phyloP scores from a whole-genome alignment of 2,113 vertebrate genomes.

The Genyomyrus donnyi region DNA sequence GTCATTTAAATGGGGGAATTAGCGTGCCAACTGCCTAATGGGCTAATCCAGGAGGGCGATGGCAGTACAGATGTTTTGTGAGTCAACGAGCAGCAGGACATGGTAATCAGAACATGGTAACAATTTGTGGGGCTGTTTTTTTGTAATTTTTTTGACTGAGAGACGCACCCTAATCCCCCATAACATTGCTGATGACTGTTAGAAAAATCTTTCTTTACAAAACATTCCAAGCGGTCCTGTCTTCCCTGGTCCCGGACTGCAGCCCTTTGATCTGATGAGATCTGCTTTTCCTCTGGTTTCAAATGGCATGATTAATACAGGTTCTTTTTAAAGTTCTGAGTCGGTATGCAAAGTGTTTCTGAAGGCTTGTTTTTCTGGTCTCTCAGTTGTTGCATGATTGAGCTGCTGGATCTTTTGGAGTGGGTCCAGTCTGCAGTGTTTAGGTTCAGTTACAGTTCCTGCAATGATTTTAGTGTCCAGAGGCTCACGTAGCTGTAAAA shows the following conservation, averaged over 20 bases:
- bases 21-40: neutral
- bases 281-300: slow-evolving; percentile 7
- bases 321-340: neutral
- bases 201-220: neutral
- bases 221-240: neutral
- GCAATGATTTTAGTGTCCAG: neutral
- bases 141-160: neutral
- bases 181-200: neutral
- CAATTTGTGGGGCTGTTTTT: neutral
- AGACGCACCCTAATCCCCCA: neutral
- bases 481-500: neutral
- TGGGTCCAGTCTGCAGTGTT: neutral
- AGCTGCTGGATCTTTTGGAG: slow-evolving; percentile 14
- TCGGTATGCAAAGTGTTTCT: neutral
- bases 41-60: neutral
- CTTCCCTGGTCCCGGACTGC: neutral
- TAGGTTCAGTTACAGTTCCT: neutral
- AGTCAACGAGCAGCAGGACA: neutral
- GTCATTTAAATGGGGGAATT: neutral
- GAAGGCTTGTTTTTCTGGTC: slow-evolving; percentile 22
- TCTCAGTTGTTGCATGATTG: slow-evolving; percentile 25
- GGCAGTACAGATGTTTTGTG: neutral
- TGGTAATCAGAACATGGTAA: neutral
- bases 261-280: slow-evolving; percentile 3
- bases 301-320: neutral